Evolutionary conservation across 2,888 invertebrate species (phyloP), one percentile per base, ranked within the genome.

Genomic region (Leptopterna dolabrata): DNA sequence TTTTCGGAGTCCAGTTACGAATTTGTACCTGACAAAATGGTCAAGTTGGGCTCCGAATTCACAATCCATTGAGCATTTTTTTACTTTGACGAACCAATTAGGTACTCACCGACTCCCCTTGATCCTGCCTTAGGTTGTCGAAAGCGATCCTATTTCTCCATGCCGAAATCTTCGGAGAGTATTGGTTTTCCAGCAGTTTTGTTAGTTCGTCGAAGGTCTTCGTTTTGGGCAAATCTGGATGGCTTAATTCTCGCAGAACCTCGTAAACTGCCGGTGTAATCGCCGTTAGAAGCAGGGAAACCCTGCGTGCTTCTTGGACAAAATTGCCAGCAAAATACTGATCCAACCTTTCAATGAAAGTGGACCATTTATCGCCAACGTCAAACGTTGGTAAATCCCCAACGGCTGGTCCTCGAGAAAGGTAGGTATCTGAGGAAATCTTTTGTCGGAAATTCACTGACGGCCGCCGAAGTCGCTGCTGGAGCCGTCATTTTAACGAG

Each of bases 11-110:
- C 82, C 82, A 36, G 82, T 55, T 1, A 55, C 82, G n/a, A 82
- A 82, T 29, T 63, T 82, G 11, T 19, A 16, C 13, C 6, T 55
- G 16, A 82, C 51, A 55, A 82, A 82, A 3, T 24, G 27, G 19
- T 82, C 55, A 16, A 82, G 55, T 43, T 30, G 6, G 29, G 24
- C 27, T 16, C 82, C 63, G 30, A 19, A 82, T 51, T 82, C 82
- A 51, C 82, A 82, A 30, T 82, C 82, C 82, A 82, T 82, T 30
- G 82, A 47, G 14, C 3, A 14, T n/a, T 82, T 82, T n/a, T 55
- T 82, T 6, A 82, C 29, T n/a, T 63, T 19, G 3, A 82, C 55
- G 47, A 43, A 80, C 80, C 80, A 45, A 45, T 45, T n/a, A n/a
- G n/a, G n/a, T 24, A 11, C 4, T 45, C 4, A 80, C 43, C n/a